Evolutionary conservation across 2,888 invertebrate genomes (phyloP), one percentile per base, ranked within the genome.

Genomic region (Pterostichus niger): DNA sequence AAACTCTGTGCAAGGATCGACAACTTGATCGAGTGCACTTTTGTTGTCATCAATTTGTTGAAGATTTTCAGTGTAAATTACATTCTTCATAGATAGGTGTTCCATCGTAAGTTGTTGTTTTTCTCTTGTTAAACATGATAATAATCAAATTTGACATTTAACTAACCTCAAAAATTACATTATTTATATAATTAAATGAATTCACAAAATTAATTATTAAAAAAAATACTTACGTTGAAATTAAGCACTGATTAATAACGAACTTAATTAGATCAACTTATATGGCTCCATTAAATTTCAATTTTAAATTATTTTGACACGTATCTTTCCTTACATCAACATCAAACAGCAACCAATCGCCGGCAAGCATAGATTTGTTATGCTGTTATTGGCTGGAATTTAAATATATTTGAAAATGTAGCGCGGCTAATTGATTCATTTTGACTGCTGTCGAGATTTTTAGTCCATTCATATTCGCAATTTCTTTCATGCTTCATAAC

Each of bases 131-230:
- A 35, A 56, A 73, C 81, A 81, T 81, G 54, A 56, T 80, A 68
- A 35, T 33, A 68, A 54, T 75, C 49, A 78, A 79, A 52, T 81
- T 71, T 81, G 81, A 81, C 81, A 81, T 81, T 81, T 81, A 81
- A 15, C 56, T 81, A 81, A 81, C 81, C 81, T 81, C 11, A 56
- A 71, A 81, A 81, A 49, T 79, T 79, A 68, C 52, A 49, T 79
- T 64, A 79, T 52, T 31, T 31, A 64, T 64, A 64, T 33, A 35
- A 33, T 64, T 35, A 64, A 40, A 35, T 13, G n/a, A 33, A n/a
- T 64, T 7, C 64, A 35, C 6, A 9, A 59, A 17, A 17, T 2
- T 31, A 15, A 17, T 59, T 24, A 17, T 31, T 64, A 35, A 2
- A 11, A 33, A 40, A 35, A 35, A 6, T 2, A 64, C 64, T 64